Percentiles rank a stretch among this genome's conserved stretches.
Evolutionary conservation across 2,888 invertebrate genomes (phyloP).

Genomic region (Chrysodeixis includens): DNA sequence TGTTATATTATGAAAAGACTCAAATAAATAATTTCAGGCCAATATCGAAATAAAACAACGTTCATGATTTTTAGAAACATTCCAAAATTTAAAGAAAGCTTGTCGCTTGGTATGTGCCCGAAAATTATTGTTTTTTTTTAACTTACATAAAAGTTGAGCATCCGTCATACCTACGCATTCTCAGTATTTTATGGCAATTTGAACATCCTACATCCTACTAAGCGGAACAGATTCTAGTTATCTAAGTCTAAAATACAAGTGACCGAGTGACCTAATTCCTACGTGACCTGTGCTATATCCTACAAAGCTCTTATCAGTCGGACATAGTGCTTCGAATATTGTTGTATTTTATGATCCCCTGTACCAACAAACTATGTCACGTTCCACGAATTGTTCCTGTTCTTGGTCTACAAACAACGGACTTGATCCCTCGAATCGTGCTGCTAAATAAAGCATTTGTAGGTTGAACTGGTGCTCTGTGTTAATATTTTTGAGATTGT

Average conservation of each 20-base stretch:
- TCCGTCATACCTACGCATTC: neutral
- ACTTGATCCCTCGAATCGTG: neutral
- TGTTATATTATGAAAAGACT: too few relatives aligned
- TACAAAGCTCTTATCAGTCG: conserved; percentile 38
- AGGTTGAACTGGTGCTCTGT: neutral
- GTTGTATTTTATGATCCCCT: neutral
- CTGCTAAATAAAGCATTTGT: neutral
- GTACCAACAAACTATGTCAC: neutral
- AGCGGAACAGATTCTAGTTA: conserved; percentile 5
- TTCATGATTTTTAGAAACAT: too few relatives aligned
- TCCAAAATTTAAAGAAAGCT: too few relatives aligned
- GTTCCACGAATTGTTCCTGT: conserved; percentile 6
- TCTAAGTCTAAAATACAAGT: conserved; percentile 35
- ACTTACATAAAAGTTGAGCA: too few relatives aligned
- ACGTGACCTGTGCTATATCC: conserved; percentile 41
- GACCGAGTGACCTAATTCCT: conserved; percentile 49
- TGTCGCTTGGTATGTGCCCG: too few relatives aligned
- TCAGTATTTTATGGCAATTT: neutral
- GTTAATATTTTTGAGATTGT: neutral
- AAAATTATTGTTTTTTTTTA: too few relatives aligned
- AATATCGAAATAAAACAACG: too few relatives aligned
- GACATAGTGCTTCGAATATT: neutral
- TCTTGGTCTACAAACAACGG: neutral
- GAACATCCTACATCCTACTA: neutral
- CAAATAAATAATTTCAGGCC: too few relatives aligned